Conservation (phyloP, 1,140 invertebrate genomes). For the Bombus huntii region DNA sequence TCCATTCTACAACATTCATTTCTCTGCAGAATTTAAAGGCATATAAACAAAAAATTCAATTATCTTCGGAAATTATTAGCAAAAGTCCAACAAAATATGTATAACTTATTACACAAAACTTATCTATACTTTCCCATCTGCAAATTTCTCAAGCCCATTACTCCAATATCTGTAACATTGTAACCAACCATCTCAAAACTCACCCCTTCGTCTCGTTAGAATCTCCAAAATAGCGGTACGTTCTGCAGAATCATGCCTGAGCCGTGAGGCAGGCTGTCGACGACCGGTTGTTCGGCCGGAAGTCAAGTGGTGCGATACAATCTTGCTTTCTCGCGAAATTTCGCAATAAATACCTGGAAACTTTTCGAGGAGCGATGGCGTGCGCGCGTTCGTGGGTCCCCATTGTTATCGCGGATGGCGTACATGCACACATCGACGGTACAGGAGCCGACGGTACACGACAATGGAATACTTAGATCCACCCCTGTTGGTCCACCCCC, state of each 20-base stretch:
- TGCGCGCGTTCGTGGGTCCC: background rate
- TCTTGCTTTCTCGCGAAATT: conserved; percentile 34
- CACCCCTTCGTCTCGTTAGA: background rate
- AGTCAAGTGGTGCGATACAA: conserved; percentile 29
- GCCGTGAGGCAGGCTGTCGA: no score
- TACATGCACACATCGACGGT: conserved; percentile 40
- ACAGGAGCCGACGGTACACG: conserved; percentile 42
- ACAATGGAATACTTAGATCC: conserved; percentile 76
- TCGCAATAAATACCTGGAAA: conserved; percentile 49
- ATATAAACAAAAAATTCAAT: background rate
- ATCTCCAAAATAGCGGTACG: background rate
- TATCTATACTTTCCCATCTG: background rate
- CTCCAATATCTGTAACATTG: background rate
- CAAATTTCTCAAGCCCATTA: background rate
- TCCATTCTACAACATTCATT: background rate
- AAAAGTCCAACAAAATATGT: background rate
- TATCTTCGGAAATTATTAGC: background rate
- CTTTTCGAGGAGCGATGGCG: conserved; percentile 26
- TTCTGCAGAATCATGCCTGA: background rate
- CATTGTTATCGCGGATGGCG: conserved; percentile 37
- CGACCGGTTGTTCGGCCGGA: background rate
- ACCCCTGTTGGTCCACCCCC: conserved; percentile 52
- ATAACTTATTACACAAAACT: background rate
- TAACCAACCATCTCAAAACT: background rate
- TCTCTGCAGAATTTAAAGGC: no score